Conservation (phyloP, 2,797 vertebrate genomes). For the Pitangus sulphuratus region DNA sequence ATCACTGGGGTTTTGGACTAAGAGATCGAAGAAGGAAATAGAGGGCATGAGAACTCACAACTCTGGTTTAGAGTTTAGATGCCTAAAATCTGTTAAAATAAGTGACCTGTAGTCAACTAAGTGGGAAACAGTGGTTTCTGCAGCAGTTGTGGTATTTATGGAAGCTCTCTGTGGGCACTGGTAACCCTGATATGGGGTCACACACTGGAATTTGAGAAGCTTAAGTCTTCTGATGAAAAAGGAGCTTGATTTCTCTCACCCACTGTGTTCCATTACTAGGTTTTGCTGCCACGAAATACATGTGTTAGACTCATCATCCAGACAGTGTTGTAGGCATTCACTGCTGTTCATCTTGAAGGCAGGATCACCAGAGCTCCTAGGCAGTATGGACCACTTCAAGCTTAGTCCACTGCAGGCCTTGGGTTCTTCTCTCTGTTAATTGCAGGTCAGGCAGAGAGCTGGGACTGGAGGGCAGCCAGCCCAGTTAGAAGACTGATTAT, state of each 20-base stretch:
- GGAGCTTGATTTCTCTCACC: neutral
- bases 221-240: neutral
- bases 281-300: neutral
- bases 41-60: neutral
- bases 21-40: neutral
- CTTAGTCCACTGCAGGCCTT: neutral
- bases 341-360: neutral
- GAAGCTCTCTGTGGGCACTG: neutral
- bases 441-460: neutral
- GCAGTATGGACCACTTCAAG: neutral
- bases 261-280: neutral
- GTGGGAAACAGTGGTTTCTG: neutral
- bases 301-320: neutral
- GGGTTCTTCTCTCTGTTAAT: neutral
- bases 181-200: neutral
- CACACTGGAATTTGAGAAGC: neutral
- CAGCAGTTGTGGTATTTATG: rapidly evolving
- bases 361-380: neutral
- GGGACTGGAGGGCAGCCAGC: neutral
- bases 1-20: neutral
- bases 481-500: neutral
- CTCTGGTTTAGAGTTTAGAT: neutral
- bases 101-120: neutral
- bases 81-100: neutral
- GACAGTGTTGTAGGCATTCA: neutral